Evolutionary conservation across 1,140 invertebrate species (phyloP).

Genomic region (Lerema accius): DNA sequence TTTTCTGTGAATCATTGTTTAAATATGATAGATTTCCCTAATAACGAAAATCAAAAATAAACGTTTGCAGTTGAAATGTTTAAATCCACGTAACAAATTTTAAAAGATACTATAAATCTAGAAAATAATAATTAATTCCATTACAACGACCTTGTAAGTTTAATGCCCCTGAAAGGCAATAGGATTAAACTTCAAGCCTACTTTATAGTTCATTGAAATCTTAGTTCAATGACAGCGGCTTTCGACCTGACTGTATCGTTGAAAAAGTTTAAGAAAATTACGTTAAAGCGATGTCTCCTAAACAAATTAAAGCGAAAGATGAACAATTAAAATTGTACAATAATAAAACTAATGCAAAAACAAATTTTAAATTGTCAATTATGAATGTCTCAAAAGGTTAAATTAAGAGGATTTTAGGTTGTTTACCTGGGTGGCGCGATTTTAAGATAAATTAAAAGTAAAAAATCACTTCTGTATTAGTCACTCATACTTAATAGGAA

Average conservation of each 20-base stretch:
- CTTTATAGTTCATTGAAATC: slow-evolving; percentile 31
- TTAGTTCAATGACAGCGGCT: slow-evolving; percentile 34
- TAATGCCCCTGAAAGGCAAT: slow-evolving; percentile 23
- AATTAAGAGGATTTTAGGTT: slow-evolving; percentile 28
- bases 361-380: slow-evolving; percentile 29
- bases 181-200: slow-evolving; percentile 31
- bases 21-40: no score
- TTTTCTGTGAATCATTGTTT: no score
- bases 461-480: slow-evolving; percentile 14
- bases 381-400: slow-evolving; percentile 30
- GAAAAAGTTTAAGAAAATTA: slow-evolving; percentile 3
- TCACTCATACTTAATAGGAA: slow-evolving; percentile 12
- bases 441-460: slow-evolving; percentile 14
- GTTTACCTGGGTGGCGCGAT: slow-evolving; percentile 32
- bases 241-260: slow-evolving; percentile 23
- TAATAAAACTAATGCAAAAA: slow-evolving; percentile 21
- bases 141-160: slow-evolving; percentile 22
- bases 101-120: slow-evolving; percentile 8
- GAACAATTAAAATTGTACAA: slow-evolving; percentile 21
- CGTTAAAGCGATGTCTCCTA: background rate
- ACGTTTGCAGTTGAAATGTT: no score
- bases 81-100: no score
- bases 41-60: background rate
- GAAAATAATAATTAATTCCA: slow-evolving; percentile 23
- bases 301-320: slow-evolving; percentile 2